A percentile compares a stretch with the other conserved stretches of the same genome.
phyloP scores from a whole-genome alignment of 2,888 invertebrate species.

The Caenorhabditis japonica region DNA sequence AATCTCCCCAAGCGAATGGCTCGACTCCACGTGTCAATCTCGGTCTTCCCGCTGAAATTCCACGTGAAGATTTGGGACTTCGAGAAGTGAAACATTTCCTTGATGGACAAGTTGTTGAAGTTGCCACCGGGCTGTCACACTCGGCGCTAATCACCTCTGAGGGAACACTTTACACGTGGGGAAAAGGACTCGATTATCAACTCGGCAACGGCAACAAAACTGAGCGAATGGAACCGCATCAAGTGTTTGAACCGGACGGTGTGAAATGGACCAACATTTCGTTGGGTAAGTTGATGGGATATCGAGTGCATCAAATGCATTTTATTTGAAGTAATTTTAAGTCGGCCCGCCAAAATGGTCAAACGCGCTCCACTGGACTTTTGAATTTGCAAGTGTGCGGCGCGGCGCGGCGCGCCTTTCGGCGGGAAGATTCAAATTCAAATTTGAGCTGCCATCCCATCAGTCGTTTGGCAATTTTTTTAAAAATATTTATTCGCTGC shows the following conservation, averaged over 20 bases:
- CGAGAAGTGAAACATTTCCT: slow-evolving; percentile 59
- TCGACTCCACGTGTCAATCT: slow-evolving; percentile 35
- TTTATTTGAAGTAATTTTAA: no score
- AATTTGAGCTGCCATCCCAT: no score
- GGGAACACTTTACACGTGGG: slow-evolving; percentile 73
- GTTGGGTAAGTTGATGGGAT: slow-evolving; percentile 65
- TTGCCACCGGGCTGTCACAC: slow-evolving; percentile 72
- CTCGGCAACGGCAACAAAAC: slow-evolving; percentile 71
- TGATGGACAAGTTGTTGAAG: slow-evolving; percentile 44
- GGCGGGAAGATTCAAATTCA: no score
- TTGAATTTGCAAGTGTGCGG: no score
- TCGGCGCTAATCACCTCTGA: slow-evolving; percentile 67
- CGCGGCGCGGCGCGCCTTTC: no score
- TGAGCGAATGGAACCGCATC: slow-evolving; percentile 66
- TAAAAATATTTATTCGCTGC: no score
- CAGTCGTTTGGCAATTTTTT: no score
- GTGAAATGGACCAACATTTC: slow-evolving; percentile 66
- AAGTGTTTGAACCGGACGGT: slow-evolving; percentile 64
- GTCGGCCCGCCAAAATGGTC: no score
- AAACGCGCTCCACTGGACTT: no score
- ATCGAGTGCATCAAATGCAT: no score
- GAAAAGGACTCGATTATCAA: slow-evolving; percentile 71
- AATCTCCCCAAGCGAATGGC: slow-evolving; percentile 14
- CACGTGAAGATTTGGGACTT: slow-evolving; percentile 61
- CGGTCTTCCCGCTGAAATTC: slow-evolving; percentile 58